Evolutionary conservation across 2,113 vertebrate genomes (phyloP).

Genomic region (Phalacrocorax aristotelis): DNA sequence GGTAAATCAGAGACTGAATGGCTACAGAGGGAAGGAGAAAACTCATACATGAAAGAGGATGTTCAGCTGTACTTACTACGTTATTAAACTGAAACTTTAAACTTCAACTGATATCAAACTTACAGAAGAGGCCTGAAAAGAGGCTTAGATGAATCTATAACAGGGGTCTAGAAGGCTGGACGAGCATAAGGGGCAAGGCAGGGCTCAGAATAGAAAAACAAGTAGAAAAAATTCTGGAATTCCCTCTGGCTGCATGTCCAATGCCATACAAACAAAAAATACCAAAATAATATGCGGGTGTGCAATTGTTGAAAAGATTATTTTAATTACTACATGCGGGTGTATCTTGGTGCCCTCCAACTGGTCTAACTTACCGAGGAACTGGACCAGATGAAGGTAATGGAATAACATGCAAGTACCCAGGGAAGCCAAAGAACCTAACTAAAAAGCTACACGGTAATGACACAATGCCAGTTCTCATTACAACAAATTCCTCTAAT

Average conservation of each 20-base stretch:
- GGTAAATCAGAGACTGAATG: not conserved
- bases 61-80: not conserved
- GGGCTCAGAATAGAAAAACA: not conserved
- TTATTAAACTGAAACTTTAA: slow-evolving; percentile 29
- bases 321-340: not conserved
- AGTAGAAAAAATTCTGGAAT: not conserved
- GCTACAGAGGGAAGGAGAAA: not conserved
- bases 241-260: not conserved
- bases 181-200: not conserved
- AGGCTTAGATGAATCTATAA: not conserved
- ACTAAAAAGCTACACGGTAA: not conserved
- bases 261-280: not conserved
- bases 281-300: not conserved
- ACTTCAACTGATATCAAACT: not conserved
- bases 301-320: not conserved
- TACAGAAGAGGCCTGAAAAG: not conserved
- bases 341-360: not conserved
- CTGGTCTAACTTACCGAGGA: not conserved
- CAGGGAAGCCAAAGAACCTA: not conserved
- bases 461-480: slow-evolving; percentile 25
- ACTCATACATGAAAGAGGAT: not conserved
- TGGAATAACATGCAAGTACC: not conserved
- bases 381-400: not conserved
- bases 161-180: not conserved
- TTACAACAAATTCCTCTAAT: slow-evolving; percentile 53